Base-by-base conservation (phyloP, 2,113 vertebrate genomes). In the Ovis canadensis region DNA sequence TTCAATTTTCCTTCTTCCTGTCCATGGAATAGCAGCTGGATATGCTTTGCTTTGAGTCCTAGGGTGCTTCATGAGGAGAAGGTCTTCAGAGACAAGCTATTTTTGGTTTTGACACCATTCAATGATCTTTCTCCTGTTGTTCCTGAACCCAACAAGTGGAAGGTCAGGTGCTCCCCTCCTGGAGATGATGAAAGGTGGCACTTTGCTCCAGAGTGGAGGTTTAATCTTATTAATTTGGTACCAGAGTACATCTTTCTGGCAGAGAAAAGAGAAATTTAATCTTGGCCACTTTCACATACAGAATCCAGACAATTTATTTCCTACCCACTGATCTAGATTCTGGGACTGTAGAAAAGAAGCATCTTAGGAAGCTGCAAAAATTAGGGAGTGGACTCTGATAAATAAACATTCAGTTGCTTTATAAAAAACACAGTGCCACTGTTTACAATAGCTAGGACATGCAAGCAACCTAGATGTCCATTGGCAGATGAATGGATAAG, bases 71-170 rank as follows among this genome's bases (percentile, higher is more conserved):
- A 1, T 4, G 43, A 85, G 43, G 14, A 94, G 48, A 54, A 31
- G 88, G 85, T 67, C 91, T 88, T 94, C 45, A 52, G 88, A 67
- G 86, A 93, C 78, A 52, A 95, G 78, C 83, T 96, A 74, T 93
- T 97, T 98, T 93, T 96, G 97, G 59, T 88, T 19, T n/a, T 97
- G 96, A 77, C 96, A 60, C 71, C 0, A 1, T 67, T 60, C 48
- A 88, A 71, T 88, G 86, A 97, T 84, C 43, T 91, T 93, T 67
- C 54, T 81, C 83, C 93, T 96, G 92, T 96, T 96, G 95, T 92
- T 96, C 55, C 33, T 89, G 54, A 90, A 96, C 45, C 80, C 84
- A 92, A 55, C 29, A 92, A 97, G 95, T 59, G 33, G 96, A 96
- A 96, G 96, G 93, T 92, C 71, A 59, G 89, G 60, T 45, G 88